Evolutionary conservation across 2,113 vertebrate species (phyloP), one percentile per base, ranked within the genome.

Genomic region (Burhinus oedicnemus): DNA sequence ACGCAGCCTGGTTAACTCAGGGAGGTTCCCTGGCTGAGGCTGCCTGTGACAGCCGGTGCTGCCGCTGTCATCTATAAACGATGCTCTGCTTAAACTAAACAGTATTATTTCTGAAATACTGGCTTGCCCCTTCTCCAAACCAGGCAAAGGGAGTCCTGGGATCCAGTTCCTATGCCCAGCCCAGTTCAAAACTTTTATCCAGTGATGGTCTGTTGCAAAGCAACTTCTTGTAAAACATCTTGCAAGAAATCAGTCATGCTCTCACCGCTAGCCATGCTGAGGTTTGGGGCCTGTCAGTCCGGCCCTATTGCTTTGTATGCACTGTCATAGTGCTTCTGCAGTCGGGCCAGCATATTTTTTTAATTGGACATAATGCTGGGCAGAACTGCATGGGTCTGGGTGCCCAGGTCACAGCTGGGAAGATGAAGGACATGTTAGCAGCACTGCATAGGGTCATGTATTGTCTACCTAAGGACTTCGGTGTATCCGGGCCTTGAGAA

Each of bases 1-100:
- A n/a, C 11, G 29, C 10, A 32, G 18, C 19, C 8, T 6, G 1
- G 34, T 32, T 77, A 49, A 34, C 23, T 4, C 0, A 0, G 34
- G 36, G 17, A 49, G 5, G 11, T 65, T 74, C 4, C 3, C 20
- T 80, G 58, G 3, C n/a, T 79, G 57, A 79, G 34, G 21, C 15
- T 81, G 42, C 45, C 8, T 21, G 7, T 13, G 26, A 30, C 17
- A 91, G 23, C 2, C 3, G 2, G 29, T 32, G 34, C 15, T 65
- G 22, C 21, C 40, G 34, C 30, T 74, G 44, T 12, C 17, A 54
- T 22, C 51, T 74, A 5, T 30, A 30, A 83, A 57, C 12, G 8
- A 55, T 10, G 2, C 8, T 23, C 36, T 42, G 15, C 64, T 81
- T 77, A 78, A 85, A 92, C 32, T 29, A 76, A 44, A 61, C 34